These are phyloP conservation scores for Hemiprocne comata DNA, from an alignment of 2,113 vertebrate genomes.

Conservation along the genomic window DNA sequence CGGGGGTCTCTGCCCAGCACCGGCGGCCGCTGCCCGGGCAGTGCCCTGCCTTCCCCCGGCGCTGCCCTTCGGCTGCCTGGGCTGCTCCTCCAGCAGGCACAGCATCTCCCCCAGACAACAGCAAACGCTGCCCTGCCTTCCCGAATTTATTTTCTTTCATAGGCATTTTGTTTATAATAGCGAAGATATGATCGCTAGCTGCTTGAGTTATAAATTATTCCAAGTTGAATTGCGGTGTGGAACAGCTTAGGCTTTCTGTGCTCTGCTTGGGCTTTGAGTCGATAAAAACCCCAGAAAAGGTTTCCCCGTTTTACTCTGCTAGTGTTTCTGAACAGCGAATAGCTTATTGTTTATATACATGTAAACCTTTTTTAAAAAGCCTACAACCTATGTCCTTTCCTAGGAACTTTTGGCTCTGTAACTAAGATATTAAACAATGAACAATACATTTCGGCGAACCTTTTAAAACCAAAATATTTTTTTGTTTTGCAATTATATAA, in stretches of 20 bases:
- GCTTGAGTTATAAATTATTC: rapidly evolving
- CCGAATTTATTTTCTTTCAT: rapidly evolving
- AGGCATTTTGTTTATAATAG: rapidly evolving
- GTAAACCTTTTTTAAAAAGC: neutral
- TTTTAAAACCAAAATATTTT: rapidly evolving
- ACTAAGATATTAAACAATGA: neutral
- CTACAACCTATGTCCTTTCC: neutral
- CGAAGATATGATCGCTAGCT: rapidly evolving
- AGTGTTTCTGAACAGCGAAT: neutral
- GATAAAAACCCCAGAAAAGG: rapidly evolving
- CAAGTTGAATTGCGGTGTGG: too few relatives aligned
- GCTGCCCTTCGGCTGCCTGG: neutral
- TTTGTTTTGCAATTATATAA: neutral
- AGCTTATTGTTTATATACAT: neutral
- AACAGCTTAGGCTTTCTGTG: neutral
- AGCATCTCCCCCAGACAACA: neutral
- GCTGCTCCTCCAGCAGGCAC: neutral
- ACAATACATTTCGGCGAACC: rapidly evolving
- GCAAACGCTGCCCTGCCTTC: neutral
- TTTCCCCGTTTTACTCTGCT: rapidly evolving
- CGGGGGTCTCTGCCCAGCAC: neutral
- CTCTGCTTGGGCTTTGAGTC: neutral
- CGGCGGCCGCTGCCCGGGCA: neutral
- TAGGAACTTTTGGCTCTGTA: neutral
- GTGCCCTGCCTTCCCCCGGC: neutral